These are phyloP conservation scores for Dasyornis broadbenti DNA, from an alignment of 2,113 vertebrate genomes.

Conservation along the genomic window DNA sequence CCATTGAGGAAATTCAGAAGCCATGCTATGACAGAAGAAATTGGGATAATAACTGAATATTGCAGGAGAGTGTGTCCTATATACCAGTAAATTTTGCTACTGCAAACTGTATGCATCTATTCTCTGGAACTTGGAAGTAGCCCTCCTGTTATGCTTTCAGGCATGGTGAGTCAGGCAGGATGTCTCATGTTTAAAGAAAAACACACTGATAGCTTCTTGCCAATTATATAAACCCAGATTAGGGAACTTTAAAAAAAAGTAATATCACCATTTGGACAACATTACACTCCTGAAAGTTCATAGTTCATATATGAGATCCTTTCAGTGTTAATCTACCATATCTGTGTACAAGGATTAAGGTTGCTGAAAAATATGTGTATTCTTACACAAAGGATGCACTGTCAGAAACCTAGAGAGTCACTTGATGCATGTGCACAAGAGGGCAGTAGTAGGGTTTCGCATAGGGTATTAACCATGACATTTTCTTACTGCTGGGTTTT, in stretches of 20 bases:
- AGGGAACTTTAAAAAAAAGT: not conserved
- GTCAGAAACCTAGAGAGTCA: not conserved
- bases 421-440: constrained; percentile 46
- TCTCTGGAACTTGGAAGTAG: not conserved
- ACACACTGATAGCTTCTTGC: not conserved
- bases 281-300: not conserved
- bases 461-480: not conserved
- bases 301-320: not conserved
- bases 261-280: not conserved
- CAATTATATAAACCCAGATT: not conserved
- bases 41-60: not conserved
- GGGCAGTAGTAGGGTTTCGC: constrained; percentile 47
- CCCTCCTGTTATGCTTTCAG: not conserved
- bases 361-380: not conserved
- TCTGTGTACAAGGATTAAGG: not conserved
- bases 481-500: not conserved
- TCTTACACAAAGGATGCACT: not conserved
- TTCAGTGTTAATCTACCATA: not conserved
- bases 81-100: not conserved
- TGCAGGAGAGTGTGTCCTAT: accelerated
- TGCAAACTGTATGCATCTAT: not conserved
- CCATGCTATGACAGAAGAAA: not conserved
- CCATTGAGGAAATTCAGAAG: not conserved
- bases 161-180: not conserved
- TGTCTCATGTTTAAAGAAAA: not conserved